These are phyloP conservation scores for Nyleta sp. DNA, from an alignment of 2,888 invertebrate genomes.

Conservation along the genomic window DNA sequence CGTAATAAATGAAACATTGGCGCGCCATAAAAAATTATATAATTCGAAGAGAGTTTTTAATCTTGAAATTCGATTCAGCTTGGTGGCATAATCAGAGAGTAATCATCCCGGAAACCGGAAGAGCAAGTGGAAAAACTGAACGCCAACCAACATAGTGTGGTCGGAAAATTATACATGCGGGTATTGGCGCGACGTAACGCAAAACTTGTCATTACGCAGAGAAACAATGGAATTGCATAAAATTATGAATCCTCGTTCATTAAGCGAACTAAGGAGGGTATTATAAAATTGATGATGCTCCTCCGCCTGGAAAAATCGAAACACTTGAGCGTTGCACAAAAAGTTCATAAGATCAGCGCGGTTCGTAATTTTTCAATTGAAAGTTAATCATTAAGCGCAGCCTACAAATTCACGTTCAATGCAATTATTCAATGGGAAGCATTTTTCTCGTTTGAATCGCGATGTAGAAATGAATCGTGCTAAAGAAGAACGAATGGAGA, in stretches of 20 bases:
- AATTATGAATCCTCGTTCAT: conserved; percentile 30
- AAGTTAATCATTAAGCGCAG: conserved; percentile 44
- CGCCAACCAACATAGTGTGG: conserved; percentile 45
- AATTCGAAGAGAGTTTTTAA: conserved; percentile 42
- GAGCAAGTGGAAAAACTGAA: conserved; percentile 35
- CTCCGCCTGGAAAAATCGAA: too few relatives aligned
- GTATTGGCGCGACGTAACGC: conserved; percentile 51
- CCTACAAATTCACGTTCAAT: conserved; percentile 41
- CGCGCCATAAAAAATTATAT: conserved; percentile 27
- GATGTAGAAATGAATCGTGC: conserved; percentile 47
- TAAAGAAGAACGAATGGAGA: conserved; percentile 34
- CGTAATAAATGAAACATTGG: conserved; percentile 33
- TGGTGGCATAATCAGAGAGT: conserved; percentile 45
- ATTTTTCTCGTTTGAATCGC: conserved; percentile 38
- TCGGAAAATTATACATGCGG: conserved; percentile 59
- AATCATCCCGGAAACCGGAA: conserved; percentile 64
- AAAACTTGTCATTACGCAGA: conserved; percentile 27
- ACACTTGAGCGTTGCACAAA: conserved; percentile 22
- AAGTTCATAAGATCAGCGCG: conserved; percentile 19
- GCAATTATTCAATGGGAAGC: conserved; percentile 42
- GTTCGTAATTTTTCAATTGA: conserved; percentile 42
- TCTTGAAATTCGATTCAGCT: conserved; percentile 46
- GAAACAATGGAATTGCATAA: conserved; percentile 49
- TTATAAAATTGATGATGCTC: too few relatives aligned
- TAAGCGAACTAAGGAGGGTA: conserved; percentile 1